phyloP scores from a whole-genome alignment of 2,113 vertebrate genomes.

The Brachypteracias leptosomus region DNA sequence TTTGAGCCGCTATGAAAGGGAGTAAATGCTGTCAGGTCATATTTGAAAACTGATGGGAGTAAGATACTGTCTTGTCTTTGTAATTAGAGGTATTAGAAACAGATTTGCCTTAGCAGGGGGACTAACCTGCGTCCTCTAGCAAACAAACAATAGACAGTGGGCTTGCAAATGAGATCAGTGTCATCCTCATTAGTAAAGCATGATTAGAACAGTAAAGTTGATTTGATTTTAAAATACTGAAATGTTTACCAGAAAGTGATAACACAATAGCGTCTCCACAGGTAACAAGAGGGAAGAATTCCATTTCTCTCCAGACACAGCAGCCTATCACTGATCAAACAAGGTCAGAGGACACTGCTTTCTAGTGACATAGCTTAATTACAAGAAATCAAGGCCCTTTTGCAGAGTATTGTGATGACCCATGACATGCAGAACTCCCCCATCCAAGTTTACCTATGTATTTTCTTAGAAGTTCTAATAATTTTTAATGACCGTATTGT shows the following conservation, averaged over 20 bases:
- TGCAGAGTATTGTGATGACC: not conserved
- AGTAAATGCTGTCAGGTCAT: not conserved
- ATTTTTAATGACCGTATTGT: not conserved
- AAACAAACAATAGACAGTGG: not conserved
- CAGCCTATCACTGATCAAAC: not conserved
- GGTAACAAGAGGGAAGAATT: not conserved
- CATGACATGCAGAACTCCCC: not conserved
- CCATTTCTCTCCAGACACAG: not conserved
- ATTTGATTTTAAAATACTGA: not conserved
- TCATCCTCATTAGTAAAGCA: not conserved
- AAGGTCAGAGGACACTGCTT: not conserved
- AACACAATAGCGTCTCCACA: not conserved
- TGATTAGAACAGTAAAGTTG: not conserved
- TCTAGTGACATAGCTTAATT: not conserved
- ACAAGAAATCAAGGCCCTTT: not conserved
- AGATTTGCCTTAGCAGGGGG: not conserved
- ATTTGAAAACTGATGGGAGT: not conserved
- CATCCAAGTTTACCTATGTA: rapidly evolving
- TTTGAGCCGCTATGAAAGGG: not conserved
- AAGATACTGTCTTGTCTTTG: not conserved
- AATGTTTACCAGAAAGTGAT: not conserved
- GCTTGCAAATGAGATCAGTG: not conserved
- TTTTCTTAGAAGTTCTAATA: not conserved
- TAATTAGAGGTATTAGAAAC: not conserved
- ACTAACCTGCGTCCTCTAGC: not conserved